Evolutionary conservation across 2,888 invertebrate species (phyloP).

Genomic region (Dioctria linearis): DNA sequence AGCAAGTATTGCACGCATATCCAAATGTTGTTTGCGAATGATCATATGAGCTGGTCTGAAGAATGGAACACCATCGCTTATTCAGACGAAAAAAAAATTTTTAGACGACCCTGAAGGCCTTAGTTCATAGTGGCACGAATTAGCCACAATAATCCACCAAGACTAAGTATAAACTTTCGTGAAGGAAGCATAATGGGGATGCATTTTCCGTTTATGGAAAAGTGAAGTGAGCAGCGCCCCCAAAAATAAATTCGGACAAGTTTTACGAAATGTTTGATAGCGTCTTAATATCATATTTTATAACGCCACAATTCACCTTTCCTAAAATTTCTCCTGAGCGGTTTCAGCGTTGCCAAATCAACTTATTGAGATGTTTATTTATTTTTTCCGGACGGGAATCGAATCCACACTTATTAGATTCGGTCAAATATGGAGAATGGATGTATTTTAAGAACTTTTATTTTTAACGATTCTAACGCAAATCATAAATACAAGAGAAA

Average conservation of each 20-base stretch:
- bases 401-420: no score
- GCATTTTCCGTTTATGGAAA: constrained; percentile 7
- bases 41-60: constrained; percentile 32
- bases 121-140: not conserved
- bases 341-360: no score
- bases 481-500: no score
- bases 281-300: constrained; percentile 10
- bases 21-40: not conserved
- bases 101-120: constrained; percentile 28
- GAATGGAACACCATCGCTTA: constrained; percentile 18
- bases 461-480: no score
- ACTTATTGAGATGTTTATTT: not conserved
- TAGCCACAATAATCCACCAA: not conserved
- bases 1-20: not conserved
- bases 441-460: no score
- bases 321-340: not conserved
- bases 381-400: no score
- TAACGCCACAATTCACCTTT: not conserved
- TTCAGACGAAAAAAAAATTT: constrained; percentile 38
- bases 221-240: not conserved
- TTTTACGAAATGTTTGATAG: not conserved
- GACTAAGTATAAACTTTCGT: not conserved
- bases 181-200: not conserved
- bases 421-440: no score
- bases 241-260: not conserved